Base-by-base conservation (phyloP, 2,888 invertebrate species). In the Macropis europaea region DNA sequence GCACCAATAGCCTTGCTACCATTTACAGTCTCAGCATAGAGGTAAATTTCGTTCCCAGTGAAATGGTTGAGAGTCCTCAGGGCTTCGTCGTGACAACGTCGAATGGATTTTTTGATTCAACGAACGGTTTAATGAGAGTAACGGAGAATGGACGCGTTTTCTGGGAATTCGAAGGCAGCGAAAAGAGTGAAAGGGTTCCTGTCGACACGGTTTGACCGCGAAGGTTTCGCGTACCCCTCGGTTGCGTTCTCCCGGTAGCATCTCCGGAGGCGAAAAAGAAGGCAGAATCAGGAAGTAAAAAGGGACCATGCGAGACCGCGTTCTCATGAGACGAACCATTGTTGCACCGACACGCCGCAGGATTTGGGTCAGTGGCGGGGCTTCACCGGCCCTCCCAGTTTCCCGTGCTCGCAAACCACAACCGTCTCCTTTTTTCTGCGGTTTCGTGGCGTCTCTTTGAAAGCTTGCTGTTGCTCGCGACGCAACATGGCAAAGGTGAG, bases 301-400 rank as follows among this genome's bases (percentile, higher is more conserved):
- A 77, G 76, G 79, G 71, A 84, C 72, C 66, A 72, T 69, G 70
- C 76, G 69, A 77, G 77, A 81, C 77, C 75, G 76, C 79, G 82
- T 83, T 84, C 83, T 85, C 82, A 84, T 77, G 84, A 76, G 76
- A 72, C 81, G 62, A n/a, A 76, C 74, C 75, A 82, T 84, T 83
- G 82, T 84, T 82, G 74, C 71, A 74, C 72, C 71, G 76, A 73
- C 75, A 68, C 75, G 74, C 69, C 71, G 48, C 48, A 73, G 76
- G 77, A 86, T 86, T 82, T 86, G 79, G 85, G 85, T 86, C 86
- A 85, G 77, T 83, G 82, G 78, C 77, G 82, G 79, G 79, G 81
- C 79, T 72, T n/a, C 75, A 54, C 53, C 75, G 82, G 73, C 74
- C 86, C 83, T 82, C 76, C 77, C 81, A 82, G 79, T 82, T 85